These are phyloP conservation scores for Ammodytes dubius DNA, from an alignment of 2,113 vertebrate genomes.

Conservation along the genomic window DNA sequence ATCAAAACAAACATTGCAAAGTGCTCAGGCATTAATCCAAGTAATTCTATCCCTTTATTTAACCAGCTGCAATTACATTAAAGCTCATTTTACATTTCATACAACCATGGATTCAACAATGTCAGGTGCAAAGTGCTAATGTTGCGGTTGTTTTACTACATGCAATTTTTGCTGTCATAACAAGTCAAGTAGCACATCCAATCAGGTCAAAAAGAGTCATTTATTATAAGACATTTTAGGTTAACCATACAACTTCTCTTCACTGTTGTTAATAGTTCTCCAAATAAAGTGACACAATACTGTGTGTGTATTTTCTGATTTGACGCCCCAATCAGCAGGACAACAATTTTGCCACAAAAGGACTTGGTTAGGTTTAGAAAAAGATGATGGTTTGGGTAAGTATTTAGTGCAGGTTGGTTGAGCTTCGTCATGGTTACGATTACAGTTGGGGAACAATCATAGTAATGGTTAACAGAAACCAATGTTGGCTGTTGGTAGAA, in stretches of 20 bases:
- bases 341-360: neutral
- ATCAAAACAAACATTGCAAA: constrained; percentile 8
- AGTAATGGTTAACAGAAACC: neutral
- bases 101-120: neutral
- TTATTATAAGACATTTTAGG: neutral
- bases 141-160: neutral
- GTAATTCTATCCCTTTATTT: neutral
- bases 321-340: neutral
- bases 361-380: neutral
- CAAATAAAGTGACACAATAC: neutral
- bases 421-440: neutral
- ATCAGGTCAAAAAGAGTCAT: neutral
- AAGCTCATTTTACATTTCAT: neutral
- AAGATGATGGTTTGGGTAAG: neutral
- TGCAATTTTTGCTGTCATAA: neutral
- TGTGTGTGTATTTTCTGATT: neutral
- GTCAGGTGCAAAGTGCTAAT: neutral
- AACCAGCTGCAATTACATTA: constrained; percentile 2
- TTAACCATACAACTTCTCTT: neutral
- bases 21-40: neutral
- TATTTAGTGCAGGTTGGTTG: neutral
- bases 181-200: neutral
- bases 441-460: neutral
- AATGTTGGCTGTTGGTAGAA: neutral
- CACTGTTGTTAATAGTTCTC: neutral